Conservation (phyloP, 2,888 invertebrate species). For the Microdon myrmicae region DNA sequence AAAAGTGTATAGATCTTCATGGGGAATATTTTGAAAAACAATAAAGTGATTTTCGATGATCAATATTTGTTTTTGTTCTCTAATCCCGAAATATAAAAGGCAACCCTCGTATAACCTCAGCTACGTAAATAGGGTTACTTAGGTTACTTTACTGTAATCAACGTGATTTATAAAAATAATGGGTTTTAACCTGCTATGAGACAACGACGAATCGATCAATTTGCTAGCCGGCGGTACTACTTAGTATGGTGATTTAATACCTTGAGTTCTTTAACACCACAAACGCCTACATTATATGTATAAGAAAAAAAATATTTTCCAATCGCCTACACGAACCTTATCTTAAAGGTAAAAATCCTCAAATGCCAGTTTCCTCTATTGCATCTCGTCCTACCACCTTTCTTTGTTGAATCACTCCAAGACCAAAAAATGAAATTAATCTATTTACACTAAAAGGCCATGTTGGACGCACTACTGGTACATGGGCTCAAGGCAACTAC, state of each 20-base stretch:
- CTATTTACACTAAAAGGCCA: constrained; percentile 51
- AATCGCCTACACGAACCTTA: neutral
- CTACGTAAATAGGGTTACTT: neutral
- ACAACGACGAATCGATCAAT: neutral
- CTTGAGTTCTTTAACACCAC: no score
- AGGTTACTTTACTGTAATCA: neutral
- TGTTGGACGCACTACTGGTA: constrained; percentile 34
- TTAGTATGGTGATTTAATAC: no score
- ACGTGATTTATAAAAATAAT: neutral
- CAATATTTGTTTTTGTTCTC: no score
- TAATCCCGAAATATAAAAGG: no score
- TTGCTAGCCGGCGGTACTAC: no score
- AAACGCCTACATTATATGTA: no score
- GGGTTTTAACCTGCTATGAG: neutral
- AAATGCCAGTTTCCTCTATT: no score
- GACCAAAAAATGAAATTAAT: constrained; percentile 42
- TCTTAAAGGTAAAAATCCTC: neutral
- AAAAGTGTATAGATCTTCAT: no score
- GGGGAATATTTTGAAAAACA: no score
- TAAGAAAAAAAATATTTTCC: no score
- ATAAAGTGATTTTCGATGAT: no score
- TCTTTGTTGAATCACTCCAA: constrained; percentile 41
- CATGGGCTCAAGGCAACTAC: constrained; percentile 22
- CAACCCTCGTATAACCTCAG: no score
- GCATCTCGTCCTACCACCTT: constrained; percentile 49